These are phyloP conservation scores for Arctia plantaginis DNA, from an alignment of 2,888 invertebrate genomes.

Conservation along the genomic window DNA sequence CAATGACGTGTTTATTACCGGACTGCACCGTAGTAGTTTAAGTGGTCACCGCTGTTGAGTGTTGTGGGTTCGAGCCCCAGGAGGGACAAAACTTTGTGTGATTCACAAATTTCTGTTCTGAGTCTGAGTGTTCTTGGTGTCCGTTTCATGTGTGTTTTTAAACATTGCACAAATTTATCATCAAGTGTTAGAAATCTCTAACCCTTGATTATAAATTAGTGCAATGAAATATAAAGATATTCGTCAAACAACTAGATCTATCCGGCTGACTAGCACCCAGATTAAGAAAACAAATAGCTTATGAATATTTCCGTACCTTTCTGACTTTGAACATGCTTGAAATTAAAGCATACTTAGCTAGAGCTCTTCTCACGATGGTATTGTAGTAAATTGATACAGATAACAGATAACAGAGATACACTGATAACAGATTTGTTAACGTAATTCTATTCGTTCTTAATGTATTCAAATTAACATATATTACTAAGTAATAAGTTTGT, in stretches of 20 bases:
- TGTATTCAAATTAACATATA: conserved; percentile 41
- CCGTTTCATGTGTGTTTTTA: too few relatives aligned
- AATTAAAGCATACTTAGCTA: conserved; percentile 15
- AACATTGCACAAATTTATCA: too few relatives aligned
- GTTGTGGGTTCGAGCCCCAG: too few relatives aligned
- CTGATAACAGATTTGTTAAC: conserved; percentile 47
- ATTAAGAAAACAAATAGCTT: conserved; percentile 52
- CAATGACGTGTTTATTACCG: not conserved
- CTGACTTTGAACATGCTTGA: not conserved
- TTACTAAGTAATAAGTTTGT: not conserved
- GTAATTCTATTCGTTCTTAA: conserved; percentile 43
- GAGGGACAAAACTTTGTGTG: too few relatives aligned
- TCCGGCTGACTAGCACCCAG: conserved; percentile 49
- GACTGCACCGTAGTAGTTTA: too few relatives aligned
- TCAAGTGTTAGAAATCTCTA: too few relatives aligned
- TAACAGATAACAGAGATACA: too few relatives aligned
- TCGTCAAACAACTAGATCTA: conserved; percentile 33
- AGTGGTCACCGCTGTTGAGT: too few relatives aligned
- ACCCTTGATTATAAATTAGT: too few relatives aligned
- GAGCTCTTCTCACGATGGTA: conserved; percentile 40
- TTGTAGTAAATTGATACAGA: too few relatives aligned
- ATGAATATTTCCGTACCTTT: conserved; percentile 31
- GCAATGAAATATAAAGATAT: conserved; percentile 27
- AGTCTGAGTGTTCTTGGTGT: too few relatives aligned
- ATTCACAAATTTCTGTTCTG: too few relatives aligned